Conservation (phyloP, 2,888 invertebrate genomes). For the Loripinus fragilis region DNA sequence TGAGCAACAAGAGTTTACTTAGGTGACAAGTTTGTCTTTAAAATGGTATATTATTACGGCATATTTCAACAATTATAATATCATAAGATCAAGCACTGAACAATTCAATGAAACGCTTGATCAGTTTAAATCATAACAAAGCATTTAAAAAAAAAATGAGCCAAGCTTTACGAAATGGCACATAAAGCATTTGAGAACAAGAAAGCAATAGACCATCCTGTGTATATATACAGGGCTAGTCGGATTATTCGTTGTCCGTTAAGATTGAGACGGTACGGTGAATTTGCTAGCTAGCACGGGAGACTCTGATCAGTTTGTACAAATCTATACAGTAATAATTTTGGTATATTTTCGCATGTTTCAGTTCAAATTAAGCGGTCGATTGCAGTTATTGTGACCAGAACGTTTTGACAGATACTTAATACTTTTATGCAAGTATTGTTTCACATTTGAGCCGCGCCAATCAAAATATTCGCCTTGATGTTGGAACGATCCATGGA, state of each 20-base stretch:
- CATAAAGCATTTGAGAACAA: too few relatives aligned
- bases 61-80: slow-evolving; percentile 11
- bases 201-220: too few relatives aligned
- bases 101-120: slow-evolving; percentile 6
- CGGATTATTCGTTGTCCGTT: too few relatives aligned
- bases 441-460: background rate
- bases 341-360: background rate
- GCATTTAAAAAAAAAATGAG: background rate
- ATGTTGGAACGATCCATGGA: too few relatives aligned
- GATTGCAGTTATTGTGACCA: background rate
- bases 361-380: background rate
- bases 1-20: too few relatives aligned
- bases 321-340: too few relatives aligned
- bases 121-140: slow-evolving; percentile 1
- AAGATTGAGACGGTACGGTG: too few relatives aligned
- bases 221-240: too few relatives aligned
- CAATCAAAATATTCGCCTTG: too few relatives aligned
- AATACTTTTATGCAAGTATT: background rate
- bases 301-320: too few relatives aligned
- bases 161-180: too few relatives aligned
- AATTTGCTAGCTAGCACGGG: too few relatives aligned
- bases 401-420: background rate
- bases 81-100: slow-evolving; percentile 1
- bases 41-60: background rate
- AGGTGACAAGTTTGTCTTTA: slow-evolving; percentile 2